Evolutionary conservation across 2,797 vertebrate genomes (phyloP), one percentile per base, ranked within the genome.

Genomic region (Petrocephalus schoutedeni): DNA sequence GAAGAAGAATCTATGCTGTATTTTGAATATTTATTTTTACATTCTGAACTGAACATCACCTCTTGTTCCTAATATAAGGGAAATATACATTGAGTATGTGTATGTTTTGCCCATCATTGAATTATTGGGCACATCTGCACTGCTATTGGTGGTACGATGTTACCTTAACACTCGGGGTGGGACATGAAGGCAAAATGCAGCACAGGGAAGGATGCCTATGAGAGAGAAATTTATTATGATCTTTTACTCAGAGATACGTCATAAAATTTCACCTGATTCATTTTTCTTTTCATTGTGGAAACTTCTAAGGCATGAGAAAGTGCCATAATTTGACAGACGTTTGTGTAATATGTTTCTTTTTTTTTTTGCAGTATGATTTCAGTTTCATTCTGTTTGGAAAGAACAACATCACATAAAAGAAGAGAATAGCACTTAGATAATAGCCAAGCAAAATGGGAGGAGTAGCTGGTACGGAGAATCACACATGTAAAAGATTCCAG

Each of bases 281-380:
- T 64, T 54, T 49, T 88, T 36, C 21, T 71, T 36, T 74, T 21
- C 49, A 45, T 45, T 56, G 59, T n/a, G 5, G 16, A 6, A 53
- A 28, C 53, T 61, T 49, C 57, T 84, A 80, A 87, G 67, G 77
- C 53, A 58, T 58, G 14, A 74, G 67, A 74, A 19, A 74, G 21
- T 49, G 54, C 19, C 21, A 45, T 85, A 49, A 71, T 74, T 85
- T 88, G 28, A 88, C 53, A 53, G 49, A 57, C 82, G 61, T 88
- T 77, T 58, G 36, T 59, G 67, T 77, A 86, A 88, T 88, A 85
- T 36, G 12, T 41, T 71, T 6, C 32, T 56, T 74, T 71, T 83
- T 71, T 83, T 51, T 49, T 57, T 59, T 58, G 7, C 71, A 28
- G 19, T 56, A 28, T 51, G 64, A 74, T 88, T 85, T 85, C 21